Percentiles rank a stretch among this genome's conserved stretches.
Conservation (phyloP, 2,113 vertebrate species). For the Falco punctatus region DNA sequence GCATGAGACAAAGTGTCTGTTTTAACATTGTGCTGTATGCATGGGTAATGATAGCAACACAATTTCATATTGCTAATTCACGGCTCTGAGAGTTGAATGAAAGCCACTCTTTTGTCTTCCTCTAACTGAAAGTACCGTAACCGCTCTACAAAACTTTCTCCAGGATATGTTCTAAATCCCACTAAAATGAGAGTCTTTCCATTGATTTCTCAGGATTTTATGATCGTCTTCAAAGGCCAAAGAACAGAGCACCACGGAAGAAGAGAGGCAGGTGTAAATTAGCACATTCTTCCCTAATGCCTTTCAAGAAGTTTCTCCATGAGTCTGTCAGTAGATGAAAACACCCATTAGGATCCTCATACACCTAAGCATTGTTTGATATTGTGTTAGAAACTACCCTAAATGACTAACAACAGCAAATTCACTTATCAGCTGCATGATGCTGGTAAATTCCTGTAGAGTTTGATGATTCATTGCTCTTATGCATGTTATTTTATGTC, state of each 20-base stretch:
- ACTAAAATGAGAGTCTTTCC: not conserved
- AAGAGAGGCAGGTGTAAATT: not conserved
- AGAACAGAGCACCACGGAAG: not conserved
- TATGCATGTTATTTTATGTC: conserved; percentile 44
- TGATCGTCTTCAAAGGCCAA: not conserved
- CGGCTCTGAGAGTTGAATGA: not conserved
- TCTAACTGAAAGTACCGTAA: not conserved
- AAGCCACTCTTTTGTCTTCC: fast-evolving
- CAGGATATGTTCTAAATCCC: not conserved
- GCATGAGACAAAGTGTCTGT: not conserved
- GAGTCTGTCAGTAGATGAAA: not conserved
- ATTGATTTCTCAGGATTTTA: not conserved
- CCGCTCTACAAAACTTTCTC: not conserved
- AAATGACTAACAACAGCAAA: conserved; percentile 11
- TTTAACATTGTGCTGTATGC: not conserved
- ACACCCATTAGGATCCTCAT: not conserved
- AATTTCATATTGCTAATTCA: not conserved
- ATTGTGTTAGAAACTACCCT: conserved; percentile 38
- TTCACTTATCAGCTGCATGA: conserved; percentile 35
- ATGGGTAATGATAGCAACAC: not conserved
- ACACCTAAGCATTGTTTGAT: not conserved
- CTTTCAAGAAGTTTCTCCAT: not conserved
- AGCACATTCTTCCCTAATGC: not conserved
- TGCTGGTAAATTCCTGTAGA: conserved; percentile 45
- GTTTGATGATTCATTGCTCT: conserved; percentile 55